A percentile compares a stretch with the other conserved stretches of the same genome.
These are phyloP conservation scores for Acleris literana DNA, from an alignment of 2,888 invertebrate species.

Conservation along the genomic window DNA sequence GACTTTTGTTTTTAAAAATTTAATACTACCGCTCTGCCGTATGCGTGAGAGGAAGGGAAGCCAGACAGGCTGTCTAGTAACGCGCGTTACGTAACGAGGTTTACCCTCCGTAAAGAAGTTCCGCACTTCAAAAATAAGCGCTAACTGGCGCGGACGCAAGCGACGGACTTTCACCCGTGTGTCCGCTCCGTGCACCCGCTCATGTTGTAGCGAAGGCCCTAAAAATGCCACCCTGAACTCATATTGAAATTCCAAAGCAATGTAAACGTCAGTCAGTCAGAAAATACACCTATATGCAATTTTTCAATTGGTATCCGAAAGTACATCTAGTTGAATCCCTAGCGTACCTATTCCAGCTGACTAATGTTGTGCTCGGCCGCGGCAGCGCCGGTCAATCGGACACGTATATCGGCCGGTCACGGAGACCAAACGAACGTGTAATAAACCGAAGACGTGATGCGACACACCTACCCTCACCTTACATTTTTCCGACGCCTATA, in stretches of 20 bases:
- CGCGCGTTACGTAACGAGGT: too few relatives aligned
- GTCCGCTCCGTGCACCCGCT: too few relatives aligned
- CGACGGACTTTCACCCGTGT: too few relatives aligned
- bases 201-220: too few relatives aligned
- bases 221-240: too few relatives aligned
- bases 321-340: slow-evolving; percentile 12
- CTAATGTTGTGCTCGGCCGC: slow-evolving; percentile 38
- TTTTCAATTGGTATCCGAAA: not conserved
- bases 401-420: slow-evolving; percentile 69
- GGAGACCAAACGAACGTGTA: slow-evolving; percentile 69
- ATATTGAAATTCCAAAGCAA: not conserved
- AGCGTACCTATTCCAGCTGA: slow-evolving; percentile 24
- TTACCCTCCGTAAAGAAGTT: too few relatives aligned
- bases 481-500: slow-evolving; percentile 31
- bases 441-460: slow-evolving; percentile 79
- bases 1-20: too few relatives aligned
- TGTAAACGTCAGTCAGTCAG: not conserved
- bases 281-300: not conserved
- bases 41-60: too few relatives aligned
- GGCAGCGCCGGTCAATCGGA: slow-evolving; percentile 55
- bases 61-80: too few relatives aligned
- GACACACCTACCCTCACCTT: slow-evolving; percentile 42
- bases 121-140: too few relatives aligned
- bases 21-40: too few relatives aligned
- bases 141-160: too few relatives aligned